Percentiles rank a stretch among this genome's conserved stretches.
phyloP scores from a whole-genome alignment of 2,113 vertebrate species.

The Gymnocephalus cernua region DNA sequence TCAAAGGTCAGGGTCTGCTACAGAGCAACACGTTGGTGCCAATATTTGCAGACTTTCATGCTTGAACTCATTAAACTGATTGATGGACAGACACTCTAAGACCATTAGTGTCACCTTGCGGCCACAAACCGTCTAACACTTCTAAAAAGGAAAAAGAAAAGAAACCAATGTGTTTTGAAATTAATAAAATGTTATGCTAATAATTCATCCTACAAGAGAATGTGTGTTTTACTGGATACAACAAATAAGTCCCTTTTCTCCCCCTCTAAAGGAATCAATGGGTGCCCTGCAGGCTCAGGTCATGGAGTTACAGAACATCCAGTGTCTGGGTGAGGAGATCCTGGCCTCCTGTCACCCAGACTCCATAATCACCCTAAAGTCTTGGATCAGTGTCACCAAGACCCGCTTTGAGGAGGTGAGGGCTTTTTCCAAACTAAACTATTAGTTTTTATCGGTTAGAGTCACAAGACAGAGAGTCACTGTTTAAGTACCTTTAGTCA shows the following conservation, averaged over 20 bases:
- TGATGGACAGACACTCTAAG: neutral
- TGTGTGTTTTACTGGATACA: neutral
- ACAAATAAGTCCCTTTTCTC: neutral
- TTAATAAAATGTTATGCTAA: neutral
- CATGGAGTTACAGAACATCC: conserved; percentile 86
- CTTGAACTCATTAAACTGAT: neutral
- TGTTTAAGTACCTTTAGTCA: neutral
- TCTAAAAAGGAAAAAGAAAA: neutral
- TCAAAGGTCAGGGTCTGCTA: conserved; percentile 25
- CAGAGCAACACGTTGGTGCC: conserved; percentile 9
- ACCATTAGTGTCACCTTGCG: neutral
- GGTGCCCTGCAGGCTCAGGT: conserved; percentile 82
- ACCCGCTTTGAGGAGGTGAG: conserved; percentile 91
- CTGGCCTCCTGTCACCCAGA: conserved; percentile 88
- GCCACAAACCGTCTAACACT: neutral
- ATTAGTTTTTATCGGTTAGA: neutral
- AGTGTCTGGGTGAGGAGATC: conserved; percentile 87
- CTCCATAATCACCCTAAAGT: conserved; percentile 88
- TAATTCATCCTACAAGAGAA: neutral
- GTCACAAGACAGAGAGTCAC: neutral
- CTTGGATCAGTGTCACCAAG: conserved; percentile 89
- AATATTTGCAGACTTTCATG: neutral
- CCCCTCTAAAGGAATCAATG: conserved; percentile 82
- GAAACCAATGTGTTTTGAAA: neutral
- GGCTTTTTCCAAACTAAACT: neutral